These are phyloP conservation scores for Ochropleura leucogaster DNA, from an alignment of 2,888 invertebrate genomes.

Conservation along the genomic window DNA sequence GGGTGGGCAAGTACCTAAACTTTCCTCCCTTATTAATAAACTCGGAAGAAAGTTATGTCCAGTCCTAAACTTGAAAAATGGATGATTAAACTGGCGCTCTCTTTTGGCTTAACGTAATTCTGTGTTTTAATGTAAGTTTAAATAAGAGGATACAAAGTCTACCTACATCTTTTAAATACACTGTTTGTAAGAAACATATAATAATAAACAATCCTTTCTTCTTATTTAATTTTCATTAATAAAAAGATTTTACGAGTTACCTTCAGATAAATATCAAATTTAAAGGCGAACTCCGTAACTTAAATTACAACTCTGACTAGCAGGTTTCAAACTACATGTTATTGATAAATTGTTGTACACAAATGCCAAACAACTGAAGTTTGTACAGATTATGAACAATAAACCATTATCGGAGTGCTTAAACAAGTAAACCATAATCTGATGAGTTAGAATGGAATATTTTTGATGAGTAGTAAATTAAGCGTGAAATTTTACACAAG, in stretches of 20 bases:
- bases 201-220: neutral
- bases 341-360: slow-evolving; percentile 12
- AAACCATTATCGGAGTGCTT: slow-evolving; percentile 31
- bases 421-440: slow-evolving; percentile 43
- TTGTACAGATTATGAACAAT: slow-evolving; percentile 49
- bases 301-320: neutral
- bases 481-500: neutral
- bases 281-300: neutral
- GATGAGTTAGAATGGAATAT: slow-evolving; percentile 4
- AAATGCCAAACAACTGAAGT: slow-evolving; percentile 31
- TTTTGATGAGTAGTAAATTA: slow-evolving; percentile 3
- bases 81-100: slow-evolving; percentile 3
- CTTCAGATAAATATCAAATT: too few relatives aligned
- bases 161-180: neutral
- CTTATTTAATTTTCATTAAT: neutral
- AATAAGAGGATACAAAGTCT: neutral
- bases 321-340: neutral
- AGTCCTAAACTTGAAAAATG: slow-evolving; percentile 15
- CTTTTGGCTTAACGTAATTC: slow-evolving; percentile 12
- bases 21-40: slow-evolving; percentile 12
- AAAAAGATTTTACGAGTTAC: slow-evolving; percentile 11
- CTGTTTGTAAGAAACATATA: neutral
- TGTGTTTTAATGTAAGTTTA: slow-evolving; percentile 6
- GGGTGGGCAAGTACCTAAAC: neutral
- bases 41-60: neutral